Percentiles rank a stretch among this genome's conserved stretches.
Conservation (phyloP, 1,140 invertebrate species). For the Hormaphis cornu region DNA sequence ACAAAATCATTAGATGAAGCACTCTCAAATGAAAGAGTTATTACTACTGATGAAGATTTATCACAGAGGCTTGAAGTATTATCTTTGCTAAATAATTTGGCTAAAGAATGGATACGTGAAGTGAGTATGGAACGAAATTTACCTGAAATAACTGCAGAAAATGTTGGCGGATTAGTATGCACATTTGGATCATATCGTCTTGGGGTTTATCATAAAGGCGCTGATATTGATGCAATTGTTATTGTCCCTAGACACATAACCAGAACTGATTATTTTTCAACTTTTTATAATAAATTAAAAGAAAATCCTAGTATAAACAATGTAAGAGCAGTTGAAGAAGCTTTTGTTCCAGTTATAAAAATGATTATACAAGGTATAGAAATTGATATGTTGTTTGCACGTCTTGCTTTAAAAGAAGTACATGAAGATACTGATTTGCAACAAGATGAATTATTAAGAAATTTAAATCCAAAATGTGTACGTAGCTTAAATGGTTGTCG, state of each 20-base stretch:
- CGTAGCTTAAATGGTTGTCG: slow-evolving; percentile 94
- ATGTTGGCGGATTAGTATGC: slow-evolving; percentile 94
- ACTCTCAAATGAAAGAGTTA: slow-evolving; percentile 78
- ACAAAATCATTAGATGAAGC: slow-evolving; percentile 75
- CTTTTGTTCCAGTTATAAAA: slow-evolving; percentile 98
- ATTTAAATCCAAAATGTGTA: slow-evolving; percentile 93
- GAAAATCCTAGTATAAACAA: slow-evolving; percentile 78
- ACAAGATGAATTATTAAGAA: slow-evolving; percentile 87
- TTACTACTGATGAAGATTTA: slow-evolving; percentile 83
- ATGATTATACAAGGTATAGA: slow-evolving; percentile 99
- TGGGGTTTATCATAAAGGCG: slow-evolving; percentile 90
- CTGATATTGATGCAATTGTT: slow-evolving; percentile 98
- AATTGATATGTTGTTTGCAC: slow-evolving; percentile 95
- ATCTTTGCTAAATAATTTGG: slow-evolving; percentile 75
- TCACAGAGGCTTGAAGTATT: slow-evolving; percentile 67
- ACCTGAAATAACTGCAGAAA: slow-evolving; percentile 72
- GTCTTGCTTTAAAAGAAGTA: slow-evolving; percentile 86
- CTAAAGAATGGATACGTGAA: slow-evolving; percentile 86
- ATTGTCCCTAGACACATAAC: slow-evolving; percentile 94
- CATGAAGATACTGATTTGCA: slow-evolving; percentile 69
- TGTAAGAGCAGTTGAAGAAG: slow-evolving; percentile 86
- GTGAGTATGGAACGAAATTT: slow-evolving; percentile 77
- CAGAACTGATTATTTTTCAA: slow-evolving; percentile 85
- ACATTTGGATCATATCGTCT: slow-evolving; percentile 94
- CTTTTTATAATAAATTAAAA: slow-evolving; percentile 87